These are phyloP conservation scores for Symphodus melops DNA, from an alignment of 2,113 vertebrate species.

Conservation along the genomic window DNA sequence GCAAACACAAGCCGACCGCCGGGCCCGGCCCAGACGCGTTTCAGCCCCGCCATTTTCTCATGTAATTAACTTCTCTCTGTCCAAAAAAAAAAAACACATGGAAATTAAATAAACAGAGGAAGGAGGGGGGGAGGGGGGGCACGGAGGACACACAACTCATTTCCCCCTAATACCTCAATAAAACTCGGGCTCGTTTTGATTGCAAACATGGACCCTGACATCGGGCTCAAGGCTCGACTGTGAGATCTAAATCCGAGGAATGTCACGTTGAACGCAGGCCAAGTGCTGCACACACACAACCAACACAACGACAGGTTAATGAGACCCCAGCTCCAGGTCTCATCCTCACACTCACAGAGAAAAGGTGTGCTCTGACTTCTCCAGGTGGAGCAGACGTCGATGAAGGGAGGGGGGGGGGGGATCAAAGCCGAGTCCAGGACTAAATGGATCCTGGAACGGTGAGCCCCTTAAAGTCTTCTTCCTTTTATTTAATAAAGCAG, in stretches of 20 bases:
- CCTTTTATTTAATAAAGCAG: constrained; percentile 69
- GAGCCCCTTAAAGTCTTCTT: constrained; percentile 63
- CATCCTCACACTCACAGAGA: constrained; percentile 3
- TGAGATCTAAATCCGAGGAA: constrained; percentile 61
- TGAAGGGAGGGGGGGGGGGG: constrained; percentile 30
- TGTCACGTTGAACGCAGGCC: constrained; percentile 40
- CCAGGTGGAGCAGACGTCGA: constrained; percentile 44
- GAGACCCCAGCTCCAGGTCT: constrained; percentile 2
- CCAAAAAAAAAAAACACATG: no score
- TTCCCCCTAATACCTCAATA: constrained; percentile 74
- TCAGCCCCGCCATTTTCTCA: constrained; percentile 58
- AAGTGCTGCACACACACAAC: constrained; percentile 19
- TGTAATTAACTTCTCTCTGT: constrained; percentile 68
- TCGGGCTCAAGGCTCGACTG: constrained; percentile 57
- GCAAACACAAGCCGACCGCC: constrained; percentile 70
- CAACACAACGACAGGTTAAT: constrained; percentile 30
- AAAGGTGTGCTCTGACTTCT: constrained; percentile 28
- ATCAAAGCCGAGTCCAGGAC: constrained; percentile 63
- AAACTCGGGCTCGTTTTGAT: constrained; percentile 67
- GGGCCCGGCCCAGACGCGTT: constrained; percentile 48
- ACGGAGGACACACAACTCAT: constrained; percentile 71
- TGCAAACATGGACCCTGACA: constrained; percentile 61
- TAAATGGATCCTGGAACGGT: constrained; percentile 53
- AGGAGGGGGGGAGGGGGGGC: no score
- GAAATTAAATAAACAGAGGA: constrained; percentile 75